Evolutionary conservation across 2,113 vertebrate species (phyloP), one percentile per base, ranked within the genome.

Genomic region (Phaethornis superciliosus): DNA sequence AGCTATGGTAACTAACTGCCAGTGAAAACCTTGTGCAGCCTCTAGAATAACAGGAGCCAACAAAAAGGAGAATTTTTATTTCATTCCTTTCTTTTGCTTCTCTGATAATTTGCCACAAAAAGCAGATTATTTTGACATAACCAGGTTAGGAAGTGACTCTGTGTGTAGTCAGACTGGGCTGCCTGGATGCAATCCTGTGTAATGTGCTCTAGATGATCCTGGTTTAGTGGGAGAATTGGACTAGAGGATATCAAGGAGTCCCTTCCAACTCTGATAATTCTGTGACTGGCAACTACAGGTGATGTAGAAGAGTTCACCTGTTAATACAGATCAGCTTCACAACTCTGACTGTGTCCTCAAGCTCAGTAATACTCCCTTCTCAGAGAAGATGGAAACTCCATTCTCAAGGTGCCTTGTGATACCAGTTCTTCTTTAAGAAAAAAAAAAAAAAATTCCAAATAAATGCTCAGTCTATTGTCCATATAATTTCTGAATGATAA

Each of bases 111-210:
- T 91, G 62, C 76, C 74, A 79, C 67, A 60, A 82, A 88, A 93
- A 84, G 28, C 72, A 85, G 51, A 62, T 89, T 79, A 52, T 88
- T 94, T 72, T 72, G 88, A 91, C 63, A 93, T 85, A 81, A 52
- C 18, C 81, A 65, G 70, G 33, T 56, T 84, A 71, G 67, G 81
- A 74, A 76, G 81, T 44, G 74, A 47, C 35, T 89, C 62, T 16
- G 3, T 79, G 14, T 71, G 44, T 23, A 85, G 81, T 52, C 65
- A 76, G 44, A 27, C 33, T 89, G 89, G 79, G 40, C 40, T 40
- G 40, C 40, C 40, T 40, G 40, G 40, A 40, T 40, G 40, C 40
- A 40, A 12, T 40, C 40, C 10, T 40, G 11, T 40, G 40, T 40
- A 40, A 40, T 40, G 40, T 40, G 40, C 40, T 40, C 40, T 40